A percentile compares a stretch with the other conserved stretches of the same genome.
These are phyloP conservation scores for Alexandromys fortis DNA, from an alignment of 2,113 vertebrate genomes.

Conservation along the genomic window DNA sequence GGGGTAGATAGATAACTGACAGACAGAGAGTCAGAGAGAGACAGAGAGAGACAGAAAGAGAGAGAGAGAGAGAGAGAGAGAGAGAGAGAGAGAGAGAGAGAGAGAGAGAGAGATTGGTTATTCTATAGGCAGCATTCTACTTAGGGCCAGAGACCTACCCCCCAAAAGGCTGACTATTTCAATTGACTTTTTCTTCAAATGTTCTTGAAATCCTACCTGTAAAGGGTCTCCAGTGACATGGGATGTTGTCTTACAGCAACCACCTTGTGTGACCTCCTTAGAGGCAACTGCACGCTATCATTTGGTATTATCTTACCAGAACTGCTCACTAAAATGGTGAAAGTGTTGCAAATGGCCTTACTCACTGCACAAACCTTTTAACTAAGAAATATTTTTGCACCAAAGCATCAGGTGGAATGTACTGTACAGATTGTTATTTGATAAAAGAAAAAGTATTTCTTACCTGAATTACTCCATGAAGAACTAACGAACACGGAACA, in stretches of 20 bases:
- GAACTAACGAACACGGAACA: conserved; percentile 69
- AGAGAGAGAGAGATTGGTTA: background rate
- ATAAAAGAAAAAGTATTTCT: conserved; percentile 58
- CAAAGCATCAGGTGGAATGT: conserved; percentile 2
- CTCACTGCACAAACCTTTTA: background rate
- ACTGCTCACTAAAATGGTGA: conserved; percentile 1
- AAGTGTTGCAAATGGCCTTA: conserved; percentile 22
- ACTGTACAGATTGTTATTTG: background rate
- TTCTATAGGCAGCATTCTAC: background rate
- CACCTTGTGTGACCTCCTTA: background rate
- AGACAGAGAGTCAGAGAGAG: background rate
- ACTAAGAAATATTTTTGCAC: background rate
- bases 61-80: background rate
- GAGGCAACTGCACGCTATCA: background rate
- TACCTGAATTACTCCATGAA: conserved; percentile 62
- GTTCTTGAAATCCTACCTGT: conserved; percentile 38
- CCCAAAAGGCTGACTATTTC: background rate
- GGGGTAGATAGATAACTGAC: background rate
- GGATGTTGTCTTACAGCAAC: background rate
- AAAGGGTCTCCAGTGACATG: background rate
- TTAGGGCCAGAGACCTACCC: background rate
- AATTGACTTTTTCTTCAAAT: background rate
- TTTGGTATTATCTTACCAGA: conserved; percentile 19
- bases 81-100: background rate
- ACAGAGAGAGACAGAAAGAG: background rate